These are phyloP conservation scores for Ailuropoda melanoleuca DNA, from an alignment of 2,113 vertebrate species.

Conservation along the genomic window DNA sequence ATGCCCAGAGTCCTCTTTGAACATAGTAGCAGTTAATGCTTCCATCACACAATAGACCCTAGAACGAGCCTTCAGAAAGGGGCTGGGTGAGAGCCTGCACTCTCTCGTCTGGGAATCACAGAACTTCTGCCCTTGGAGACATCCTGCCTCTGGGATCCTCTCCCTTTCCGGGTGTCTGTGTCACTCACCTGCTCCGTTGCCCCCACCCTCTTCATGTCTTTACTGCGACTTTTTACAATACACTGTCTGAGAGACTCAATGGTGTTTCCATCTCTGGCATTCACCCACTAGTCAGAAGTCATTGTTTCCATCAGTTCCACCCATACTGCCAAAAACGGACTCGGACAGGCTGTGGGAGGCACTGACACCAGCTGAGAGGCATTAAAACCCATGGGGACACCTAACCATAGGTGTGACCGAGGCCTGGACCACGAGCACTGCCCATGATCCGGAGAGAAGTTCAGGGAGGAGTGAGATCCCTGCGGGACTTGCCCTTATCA, in stretches of 20 bases:
- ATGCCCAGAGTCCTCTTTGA: neutral
- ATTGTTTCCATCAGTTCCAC: neutral
- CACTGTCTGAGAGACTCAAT: neutral
- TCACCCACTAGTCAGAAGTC: neutral
- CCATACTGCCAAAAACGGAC: neutral
- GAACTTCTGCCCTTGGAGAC: neutral
- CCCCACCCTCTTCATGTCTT: neutral
- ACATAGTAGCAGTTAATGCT: neutral
- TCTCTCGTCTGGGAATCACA: neutral
- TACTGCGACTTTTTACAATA: neutral
- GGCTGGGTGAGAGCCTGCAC: neutral
- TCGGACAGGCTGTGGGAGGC: neutral
- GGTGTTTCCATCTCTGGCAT: neutral
- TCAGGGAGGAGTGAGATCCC: neutral
- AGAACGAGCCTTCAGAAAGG: neutral
- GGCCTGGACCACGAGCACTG: fast-evolving
- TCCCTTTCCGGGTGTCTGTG: neutral
- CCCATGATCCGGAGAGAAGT: neutral
- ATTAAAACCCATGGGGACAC: fast-evolving
- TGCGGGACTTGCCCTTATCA: neutral
- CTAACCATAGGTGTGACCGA: neutral
- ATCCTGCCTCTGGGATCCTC: neutral
- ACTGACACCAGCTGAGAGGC: fast-evolving
- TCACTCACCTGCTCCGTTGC: neutral
- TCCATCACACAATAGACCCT: neutral